Evolutionary conservation across 2,113 vertebrate genomes (phyloP).

Genomic region (Manacus vitellinus): DNA sequence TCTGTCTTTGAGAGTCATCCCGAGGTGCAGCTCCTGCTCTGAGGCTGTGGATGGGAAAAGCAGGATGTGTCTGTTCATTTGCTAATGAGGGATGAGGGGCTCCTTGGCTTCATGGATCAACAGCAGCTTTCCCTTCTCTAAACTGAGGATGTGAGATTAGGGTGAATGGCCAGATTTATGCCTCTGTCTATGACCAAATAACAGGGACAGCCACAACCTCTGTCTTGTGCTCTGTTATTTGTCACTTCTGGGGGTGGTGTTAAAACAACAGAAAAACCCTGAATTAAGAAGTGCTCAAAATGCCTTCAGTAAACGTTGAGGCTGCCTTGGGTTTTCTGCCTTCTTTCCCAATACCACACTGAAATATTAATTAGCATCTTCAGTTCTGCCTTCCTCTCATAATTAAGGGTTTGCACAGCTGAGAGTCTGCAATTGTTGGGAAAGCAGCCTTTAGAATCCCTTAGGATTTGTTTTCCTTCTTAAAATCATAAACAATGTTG

Average conservation of each 20-base stretch:
- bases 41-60: neutral
- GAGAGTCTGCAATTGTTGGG: neutral
- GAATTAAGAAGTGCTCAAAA: neutral
- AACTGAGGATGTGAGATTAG: neutral
- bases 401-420: neutral
- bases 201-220: neutral
- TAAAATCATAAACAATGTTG: neutral
- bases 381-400: neutral
- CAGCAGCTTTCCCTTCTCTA: neutral
- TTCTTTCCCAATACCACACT: neutral
- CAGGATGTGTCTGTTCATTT: neutral
- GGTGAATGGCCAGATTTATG: neutral
- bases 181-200: neutral
- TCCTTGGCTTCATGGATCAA: neutral
- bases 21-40: neutral
- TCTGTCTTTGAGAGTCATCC: neutral
- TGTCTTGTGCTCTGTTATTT: neutral
- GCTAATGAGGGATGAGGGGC: neutral
- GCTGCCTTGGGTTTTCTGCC: neutral
- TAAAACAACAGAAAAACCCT: neutral
- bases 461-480: conserved; percentile 13
- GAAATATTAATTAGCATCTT: neutral
- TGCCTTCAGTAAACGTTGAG: neutral
- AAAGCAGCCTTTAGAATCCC: conserved; percentile 28
- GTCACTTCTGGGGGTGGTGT: neutral